Percentiles rank a stretch among this genome's conserved stretches.
phyloP scores from a whole-genome alignment of 2,797 vertebrate genomes.

The Malacoraja senta region DNA sequence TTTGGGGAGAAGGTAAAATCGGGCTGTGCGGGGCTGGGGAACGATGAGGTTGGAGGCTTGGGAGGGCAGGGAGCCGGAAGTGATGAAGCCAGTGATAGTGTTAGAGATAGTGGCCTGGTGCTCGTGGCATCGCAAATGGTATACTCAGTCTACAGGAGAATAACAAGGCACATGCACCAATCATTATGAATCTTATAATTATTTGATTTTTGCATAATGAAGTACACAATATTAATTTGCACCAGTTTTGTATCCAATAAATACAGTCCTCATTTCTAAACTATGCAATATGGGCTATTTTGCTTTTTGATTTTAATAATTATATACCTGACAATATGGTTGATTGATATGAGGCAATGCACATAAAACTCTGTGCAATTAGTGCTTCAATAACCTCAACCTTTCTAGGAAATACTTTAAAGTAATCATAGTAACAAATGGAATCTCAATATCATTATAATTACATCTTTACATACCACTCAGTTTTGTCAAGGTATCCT shows the following conservation, averaged over 20 bases:
- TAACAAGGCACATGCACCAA: background rate
- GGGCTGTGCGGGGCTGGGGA: too few relatives aligned
- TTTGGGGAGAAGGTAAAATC: too few relatives aligned
- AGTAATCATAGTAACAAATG: background rate
- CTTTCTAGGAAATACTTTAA: too few relatives aligned
- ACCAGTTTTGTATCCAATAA: background rate
- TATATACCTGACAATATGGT: background rate
- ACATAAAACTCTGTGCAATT: background rate
- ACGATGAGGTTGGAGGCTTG: too few relatives aligned
- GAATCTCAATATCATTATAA: background rate
- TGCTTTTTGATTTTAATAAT: background rate
- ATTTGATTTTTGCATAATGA: background rate
- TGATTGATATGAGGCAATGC: conserved; percentile 13
- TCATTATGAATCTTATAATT: background rate
- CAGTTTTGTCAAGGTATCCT: background rate
- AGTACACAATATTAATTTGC: background rate
- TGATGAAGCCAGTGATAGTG: too few relatives aligned
- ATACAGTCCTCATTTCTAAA: background rate
- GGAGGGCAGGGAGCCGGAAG: too few relatives aligned
- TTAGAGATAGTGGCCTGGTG: too few relatives aligned
- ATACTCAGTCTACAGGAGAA: background rate
- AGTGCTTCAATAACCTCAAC: background rate
- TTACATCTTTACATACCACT: background rate
- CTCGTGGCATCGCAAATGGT: too few relatives aligned
- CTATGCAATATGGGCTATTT: background rate